Evolutionary conservation across 2,797 vertebrate species (phyloP), one percentile per base, ranked within the genome.

Genomic region (Galaxias olidus): DNA sequence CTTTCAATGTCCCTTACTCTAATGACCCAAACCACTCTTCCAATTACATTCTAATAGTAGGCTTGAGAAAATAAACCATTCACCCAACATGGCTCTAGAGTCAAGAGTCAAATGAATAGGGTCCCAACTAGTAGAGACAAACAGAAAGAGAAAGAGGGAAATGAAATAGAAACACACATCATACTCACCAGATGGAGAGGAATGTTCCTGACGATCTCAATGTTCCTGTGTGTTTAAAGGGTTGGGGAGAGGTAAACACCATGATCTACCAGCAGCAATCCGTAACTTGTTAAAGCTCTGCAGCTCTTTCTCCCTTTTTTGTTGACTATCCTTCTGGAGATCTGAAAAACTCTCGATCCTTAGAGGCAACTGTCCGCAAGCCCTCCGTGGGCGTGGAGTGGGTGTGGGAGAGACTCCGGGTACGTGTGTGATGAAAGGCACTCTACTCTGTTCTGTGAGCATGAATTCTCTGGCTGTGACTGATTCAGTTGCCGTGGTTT

Each of bases 281-380:
- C 50, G 43, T 48, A 51, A 56, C 46, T 15, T 9, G 6, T 43
- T 41, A 11, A 51, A 65, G 58, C 20, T 45, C 42, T 11, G 75
- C 45, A 48, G 83, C 82, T 85, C 63, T 86, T 83, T 75, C 30
- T 41, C 40, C 45, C 46, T 10, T 19, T 42, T 40, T 48, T 6
- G 61, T 49, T 67, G 56, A 30, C 41, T 19, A 72, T 59, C 62
- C 67, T 52, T 45, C 54, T 47, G 51, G 50, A 8, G 49, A 65
- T 60, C 46, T 30, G 41, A 47, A 51, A 4, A 17, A 10, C 19
- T 45, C 51, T 18, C 0, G 4, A 12, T 62, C 18, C 9, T 47
- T 54, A 72, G 40, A 18, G 50, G 20, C 43, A 30, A 0, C 41
- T 54, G 48, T 40, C 9, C 4, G 9, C 19, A 46, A 46, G 45